Evolutionary conservation across 2,797 vertebrate species (phyloP), one percentile per base, ranked within the genome.

Genomic region (Typhlichthys subterraneus): DNA sequence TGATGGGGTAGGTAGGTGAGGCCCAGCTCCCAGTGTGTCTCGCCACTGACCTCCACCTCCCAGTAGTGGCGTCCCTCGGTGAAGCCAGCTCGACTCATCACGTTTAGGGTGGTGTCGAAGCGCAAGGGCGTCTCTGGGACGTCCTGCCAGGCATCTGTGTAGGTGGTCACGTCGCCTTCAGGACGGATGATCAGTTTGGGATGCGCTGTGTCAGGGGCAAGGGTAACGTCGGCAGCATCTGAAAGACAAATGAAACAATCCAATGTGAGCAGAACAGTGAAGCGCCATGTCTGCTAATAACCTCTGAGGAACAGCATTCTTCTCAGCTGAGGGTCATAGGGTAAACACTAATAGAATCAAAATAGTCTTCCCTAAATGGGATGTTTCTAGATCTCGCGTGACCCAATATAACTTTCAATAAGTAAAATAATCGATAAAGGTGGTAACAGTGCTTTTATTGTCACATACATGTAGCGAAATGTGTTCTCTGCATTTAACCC

Each of bases 11-110:
- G 79, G 73, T 91, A 89, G 61, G 89, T 89, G 70, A 90, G 77
- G 14, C 90, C 90, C 66, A 91, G 65, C 74, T 91, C 89, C 90
- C 90, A 91, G 86, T 91, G 89, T 9, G 85, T 89, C 75, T 91
- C 90, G 12, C 82, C 88, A 2, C 63, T 70, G 64, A 91, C 89
- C 31, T 89, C 80, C 52, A 89, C 87, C 56, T 89, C 89, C 89
- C 88, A 90, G 80, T 91, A 91, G 38, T 85, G 85, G 53, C 83
- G 87, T 12, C 85, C 87, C 12, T 89, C 79, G 0, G 47, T 70
- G 69, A 90, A 88, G 69, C 85, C 77, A 1, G 75, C 17, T 50
- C 10, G 59, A 63, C 90, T 90, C 61, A 92, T 51, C 0, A 82
- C 86, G 0, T 90, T 90, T 2, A 91, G 65, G 17, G 86, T 89